Conservation (phyloP, 1,140 invertebrate species). For the Stenopsyche tienmushanensis region DNA sequence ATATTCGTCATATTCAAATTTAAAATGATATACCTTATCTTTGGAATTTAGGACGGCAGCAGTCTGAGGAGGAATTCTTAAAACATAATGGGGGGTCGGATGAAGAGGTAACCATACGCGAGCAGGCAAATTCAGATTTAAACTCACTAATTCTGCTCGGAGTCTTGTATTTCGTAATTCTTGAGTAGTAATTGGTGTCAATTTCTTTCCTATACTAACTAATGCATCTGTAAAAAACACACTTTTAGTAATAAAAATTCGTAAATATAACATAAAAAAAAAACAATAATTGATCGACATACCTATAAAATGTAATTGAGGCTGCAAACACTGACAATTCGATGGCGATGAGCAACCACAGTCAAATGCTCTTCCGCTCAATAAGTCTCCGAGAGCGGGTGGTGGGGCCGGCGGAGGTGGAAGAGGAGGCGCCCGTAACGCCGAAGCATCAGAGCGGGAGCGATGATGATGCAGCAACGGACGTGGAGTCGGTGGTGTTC, state of each 20-base stretch:
- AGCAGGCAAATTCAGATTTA: conserved; percentile 96
- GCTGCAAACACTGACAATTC: conserved; percentile 37
- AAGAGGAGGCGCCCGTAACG: conserved; percentile 49
- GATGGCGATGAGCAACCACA: conserved; percentile 84
- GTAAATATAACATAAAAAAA: neutral
- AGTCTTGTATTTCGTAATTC: conserved; percentile 89
- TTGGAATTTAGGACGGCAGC: conserved; percentile 98
- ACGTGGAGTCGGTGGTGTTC: conserved; percentile 41
- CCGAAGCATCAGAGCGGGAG: conserved; percentile 88
- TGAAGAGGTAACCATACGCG: conserved; percentile 96
- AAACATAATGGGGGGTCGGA: conserved; percentile 87
- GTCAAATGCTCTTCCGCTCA: conserved; percentile 92
- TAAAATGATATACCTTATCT: conserved; percentile 78
- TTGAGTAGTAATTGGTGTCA: conserved; percentile 90
- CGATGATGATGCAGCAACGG: conserved; percentile 46
- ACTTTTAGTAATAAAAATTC: neutral
- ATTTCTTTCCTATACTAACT: conserved; percentile 86
- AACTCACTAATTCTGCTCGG: conserved; percentile 85
- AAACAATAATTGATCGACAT: neutral
- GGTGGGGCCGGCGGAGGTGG: conserved; percentile 53
- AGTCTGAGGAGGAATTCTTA: conserved; percentile 84
- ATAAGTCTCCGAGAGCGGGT: conserved; percentile 83
- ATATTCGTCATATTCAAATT: conserved; percentile 3
- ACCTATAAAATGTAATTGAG: conserved; percentile 40
- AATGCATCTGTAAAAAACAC: conserved; percentile 57